Conservation (phyloP, 2,113 vertebrate genomes). For the Brachyistius frenatus region DNA sequence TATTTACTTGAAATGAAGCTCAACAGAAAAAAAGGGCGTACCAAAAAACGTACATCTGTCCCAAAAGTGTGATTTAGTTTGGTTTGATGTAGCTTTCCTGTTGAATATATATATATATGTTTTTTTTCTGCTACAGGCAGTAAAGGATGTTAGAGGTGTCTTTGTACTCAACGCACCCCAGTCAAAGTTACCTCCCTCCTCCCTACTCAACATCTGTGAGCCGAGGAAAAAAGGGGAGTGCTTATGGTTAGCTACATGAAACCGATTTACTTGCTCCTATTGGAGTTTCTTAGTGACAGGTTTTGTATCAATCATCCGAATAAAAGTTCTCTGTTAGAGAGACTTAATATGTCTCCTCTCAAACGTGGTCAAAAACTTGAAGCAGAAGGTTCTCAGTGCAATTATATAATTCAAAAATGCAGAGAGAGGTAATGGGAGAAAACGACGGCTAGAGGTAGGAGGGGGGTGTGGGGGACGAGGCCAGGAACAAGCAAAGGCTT, state of each 20-base stretch:
- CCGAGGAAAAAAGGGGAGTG: slow-evolving; percentile 26
- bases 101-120: slow-evolving; percentile 59
- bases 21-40: not conserved
- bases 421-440: slow-evolving; percentile 30
- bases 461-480: slow-evolving; percentile 37
- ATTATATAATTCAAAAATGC: slow-evolving; percentile 28
- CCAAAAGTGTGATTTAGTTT: slow-evolving; percentile 51
- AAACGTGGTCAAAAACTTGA: slow-evolving; percentile 4
- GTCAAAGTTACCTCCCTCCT: slow-evolving; percentile 35
- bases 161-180: slow-evolving; percentile 75
- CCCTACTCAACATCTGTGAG: slow-evolving; percentile 62
- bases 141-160: slow-evolving; percentile 76
- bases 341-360: slow-evolving; percentile 1
- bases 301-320: slow-evolving; percentile 16
- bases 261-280: not conserved
- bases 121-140: slow-evolving; percentile 52
- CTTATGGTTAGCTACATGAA: slow-evolving; percentile 21
- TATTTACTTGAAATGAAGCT: slow-evolving; percentile 4
- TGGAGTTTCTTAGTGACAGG: not conserved
- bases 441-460: not conserved
- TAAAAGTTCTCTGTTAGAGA: not conserved
- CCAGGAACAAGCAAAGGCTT: slow-evolving; percentile 78
- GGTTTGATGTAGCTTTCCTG: slow-evolving; percentile 69
- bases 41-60: slow-evolving; percentile 15
- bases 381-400: not conserved